These are phyloP conservation scores for Isichthys henryi DNA, from an alignment of 2,113 vertebrate genomes.

Conservation along the genomic window DNA sequence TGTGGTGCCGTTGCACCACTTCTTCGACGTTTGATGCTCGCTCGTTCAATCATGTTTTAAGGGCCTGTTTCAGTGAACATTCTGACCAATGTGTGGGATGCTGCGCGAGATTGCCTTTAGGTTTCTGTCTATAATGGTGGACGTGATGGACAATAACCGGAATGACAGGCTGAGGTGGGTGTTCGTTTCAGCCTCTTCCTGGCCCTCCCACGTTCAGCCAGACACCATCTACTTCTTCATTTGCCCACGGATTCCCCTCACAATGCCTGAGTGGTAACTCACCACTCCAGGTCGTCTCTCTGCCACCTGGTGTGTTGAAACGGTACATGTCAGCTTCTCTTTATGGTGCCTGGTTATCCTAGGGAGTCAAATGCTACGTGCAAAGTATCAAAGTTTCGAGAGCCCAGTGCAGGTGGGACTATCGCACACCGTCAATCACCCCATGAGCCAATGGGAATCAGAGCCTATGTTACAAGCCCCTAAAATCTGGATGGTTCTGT, in stretches of 20 bases:
- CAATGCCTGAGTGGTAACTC: not conserved
- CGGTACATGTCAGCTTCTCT: not conserved
- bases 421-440: not conserved
- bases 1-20: not conserved
- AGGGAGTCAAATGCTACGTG: not conserved
- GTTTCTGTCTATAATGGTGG: not conserved
- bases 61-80: not conserved
- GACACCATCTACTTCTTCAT: not conserved
- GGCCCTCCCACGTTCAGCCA: not conserved
- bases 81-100: not conserved
- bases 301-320: not conserved
- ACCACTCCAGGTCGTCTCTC: not conserved
- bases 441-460: not conserved
- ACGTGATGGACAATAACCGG: not conserved
- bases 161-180: not conserved
- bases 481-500: not conserved
- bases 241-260: not conserved
- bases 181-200: not conserved
- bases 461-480: not conserved
- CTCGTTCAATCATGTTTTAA: not conserved
- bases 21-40: not conserved
- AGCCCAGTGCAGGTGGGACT: not conserved
- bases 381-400: not conserved
- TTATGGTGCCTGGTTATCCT: not conserved
- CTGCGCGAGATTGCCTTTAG: not conserved